A percentile compares a stretch with the other conserved stretches of the same genome.
Evolutionary conservation across 1,140 invertebrate species (phyloP).

Genomic region (Glossosoma conforme): DNA sequence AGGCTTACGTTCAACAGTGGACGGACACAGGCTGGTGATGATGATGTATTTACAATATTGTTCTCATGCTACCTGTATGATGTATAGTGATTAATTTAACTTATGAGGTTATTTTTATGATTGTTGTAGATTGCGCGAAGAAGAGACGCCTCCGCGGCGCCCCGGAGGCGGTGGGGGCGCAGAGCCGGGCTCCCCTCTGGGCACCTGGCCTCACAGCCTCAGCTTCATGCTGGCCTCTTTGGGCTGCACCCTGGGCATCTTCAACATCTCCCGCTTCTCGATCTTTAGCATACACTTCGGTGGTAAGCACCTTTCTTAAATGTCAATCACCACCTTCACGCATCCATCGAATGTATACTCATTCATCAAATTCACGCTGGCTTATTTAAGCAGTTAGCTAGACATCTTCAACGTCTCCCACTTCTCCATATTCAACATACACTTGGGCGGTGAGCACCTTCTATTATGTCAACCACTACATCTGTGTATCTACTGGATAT

Average conservation of each 20-base stretch:
- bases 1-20: too few relatives aligned
- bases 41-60: too few relatives aligned
- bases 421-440: conserved; percentile 79
- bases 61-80: too few relatives aligned
- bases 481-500: too few relatives aligned
- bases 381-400: conserved; percentile 76
- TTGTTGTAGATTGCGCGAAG: too few relatives aligned
- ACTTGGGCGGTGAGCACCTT: conserved; percentile 88
- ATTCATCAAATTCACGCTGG: conserved; percentile 67
- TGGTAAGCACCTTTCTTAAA: too few relatives aligned
- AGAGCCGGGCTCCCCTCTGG: conserved; percentile 35
- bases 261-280: conserved; percentile 85
- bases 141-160: background rate
- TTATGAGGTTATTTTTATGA: too few relatives aligned
- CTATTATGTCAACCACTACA: too few relatives aligned
- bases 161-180: background rate
- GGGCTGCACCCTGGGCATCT: conserved; percentile 79
- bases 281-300: conserved; percentile 83
- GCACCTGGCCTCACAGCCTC: conserved; percentile 71
- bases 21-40: too few relatives aligned
- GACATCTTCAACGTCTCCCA: conserved; percentile 85
- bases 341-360: conserved; percentile 5
- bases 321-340: too few relatives aligned
- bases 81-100: too few relatives aligned
- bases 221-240: conserved; percentile 77